Evolutionary conservation across 2,797 vertebrate genomes (phyloP), one percentile per base, ranked within the genome.

Genomic region (Sternarchorhynchus goeldii): DNA sequence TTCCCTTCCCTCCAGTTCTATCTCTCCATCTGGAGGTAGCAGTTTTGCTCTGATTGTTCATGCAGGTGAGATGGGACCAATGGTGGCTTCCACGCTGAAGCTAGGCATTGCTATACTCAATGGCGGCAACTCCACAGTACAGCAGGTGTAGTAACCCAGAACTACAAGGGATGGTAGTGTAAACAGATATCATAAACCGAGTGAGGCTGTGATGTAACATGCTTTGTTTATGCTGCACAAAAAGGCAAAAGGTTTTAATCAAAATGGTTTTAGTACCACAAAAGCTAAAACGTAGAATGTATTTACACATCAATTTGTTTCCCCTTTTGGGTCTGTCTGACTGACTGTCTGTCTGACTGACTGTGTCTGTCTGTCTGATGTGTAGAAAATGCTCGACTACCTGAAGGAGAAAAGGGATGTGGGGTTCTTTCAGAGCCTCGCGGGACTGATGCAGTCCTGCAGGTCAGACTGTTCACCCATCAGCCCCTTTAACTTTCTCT

Each of bases 391-490:
- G 96, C 93, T 98, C 81, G 95, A 96, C 88, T 98, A 97, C 85
- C 93, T 97, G 83, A 98, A 96, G 87, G 96, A 98, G 81, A 98
- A 98, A 84, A 97, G 97, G 84, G 97, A 98, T 3, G 97, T 98
- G 53, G 96, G 97, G 2, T 98, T 98, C 83, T 98, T 98, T 82
- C 97, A 98, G 88, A 95, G 97, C 68, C 92, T 98, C 81, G 96
- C 96, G 4, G 96, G 97, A 73, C 94, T 98, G 69, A 98, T 98
- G 97, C 96, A 95, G 89, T 97, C 95, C 0, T 98, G 97, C 92
- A 98, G 96, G 97, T 98, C 92, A 88, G 12, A 6, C 18, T 4
- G 50, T 0, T 45, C 8, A 12, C 45, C 7, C 41, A 45, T 12
- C 45, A 55, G 21, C 16, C 5, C 0, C 39, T 21, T 2, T 36